These are phyloP conservation scores for Amazona vittata DNA, from an alignment of 2,113 vertebrate genomes.

Conservation along the genomic window DNA sequence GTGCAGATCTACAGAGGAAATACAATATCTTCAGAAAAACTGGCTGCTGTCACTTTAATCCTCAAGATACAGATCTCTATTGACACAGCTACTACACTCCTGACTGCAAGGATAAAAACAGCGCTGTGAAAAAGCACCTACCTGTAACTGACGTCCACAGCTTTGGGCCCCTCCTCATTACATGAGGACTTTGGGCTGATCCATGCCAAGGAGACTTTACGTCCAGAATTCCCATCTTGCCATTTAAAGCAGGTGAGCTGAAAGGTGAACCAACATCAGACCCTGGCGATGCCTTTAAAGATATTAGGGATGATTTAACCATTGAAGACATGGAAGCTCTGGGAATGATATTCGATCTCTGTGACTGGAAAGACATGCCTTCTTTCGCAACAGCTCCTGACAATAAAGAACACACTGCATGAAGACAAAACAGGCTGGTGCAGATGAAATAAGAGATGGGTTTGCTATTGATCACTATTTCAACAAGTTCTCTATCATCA, in stretches of 20 bases:
- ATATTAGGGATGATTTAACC: constrained; percentile 72
- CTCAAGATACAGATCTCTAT: background rate
- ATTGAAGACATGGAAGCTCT: constrained; percentile 78
- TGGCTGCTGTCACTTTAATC: background rate
- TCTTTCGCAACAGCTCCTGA: constrained; percentile 72
- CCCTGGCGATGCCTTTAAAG: constrained; percentile 72
- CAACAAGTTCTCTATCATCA: background rate
- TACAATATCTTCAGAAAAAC: background rate
- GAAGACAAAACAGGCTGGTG: background rate
- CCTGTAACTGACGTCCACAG: constrained; percentile 89
- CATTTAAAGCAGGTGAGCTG: constrained; percentile 76
- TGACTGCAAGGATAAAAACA: background rate
- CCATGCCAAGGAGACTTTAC: constrained; percentile 80
- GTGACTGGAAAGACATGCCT: constrained; percentile 74
- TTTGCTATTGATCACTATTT: background rate
- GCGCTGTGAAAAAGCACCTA: constrained; percentile 34
- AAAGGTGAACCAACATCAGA: constrained; percentile 82
- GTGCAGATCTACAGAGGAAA: constrained; percentile 69
- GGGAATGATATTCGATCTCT: constrained; percentile 58
- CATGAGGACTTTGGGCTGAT: constrained; percentile 80
- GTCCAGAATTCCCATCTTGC: constrained; percentile 74
- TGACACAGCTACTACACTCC: background rate
- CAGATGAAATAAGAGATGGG: background rate
- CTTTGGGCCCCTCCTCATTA: constrained; percentile 84
- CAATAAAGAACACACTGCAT: constrained; percentile 29